phyloP scores from a whole-genome alignment of 2,888 invertebrate species.

The Caradrina clavipalpis region DNA sequence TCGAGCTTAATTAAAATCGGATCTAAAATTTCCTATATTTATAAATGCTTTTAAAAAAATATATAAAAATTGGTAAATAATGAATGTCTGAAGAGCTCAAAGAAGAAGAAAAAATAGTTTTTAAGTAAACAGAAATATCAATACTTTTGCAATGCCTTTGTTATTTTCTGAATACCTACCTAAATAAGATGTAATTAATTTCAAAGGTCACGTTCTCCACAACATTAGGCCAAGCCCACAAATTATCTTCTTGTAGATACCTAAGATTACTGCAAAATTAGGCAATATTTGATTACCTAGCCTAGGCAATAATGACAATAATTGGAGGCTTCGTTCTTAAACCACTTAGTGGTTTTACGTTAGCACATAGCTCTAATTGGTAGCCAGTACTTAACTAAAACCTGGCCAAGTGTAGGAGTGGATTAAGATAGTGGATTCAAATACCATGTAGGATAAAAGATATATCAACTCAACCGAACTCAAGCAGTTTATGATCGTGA shows the following conservation, averaged over 20 bases:
- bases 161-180: neutral
- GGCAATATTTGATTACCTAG: too few relatives aligned
- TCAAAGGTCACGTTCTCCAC: conserved; percentile 2
- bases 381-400: neutral
- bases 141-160: neutral
- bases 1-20: too few relatives aligned
- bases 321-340: conserved; percentile 14
- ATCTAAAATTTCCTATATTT: too few relatives aligned
- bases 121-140: neutral
- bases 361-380: neutral
- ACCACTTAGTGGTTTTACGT: neutral
- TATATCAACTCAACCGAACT: too few relatives aligned
- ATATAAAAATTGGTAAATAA: too few relatives aligned
- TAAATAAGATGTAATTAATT: neutral
- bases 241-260: conserved; percentile 17
- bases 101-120: too few relatives aligned
- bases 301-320: too few relatives aligned
- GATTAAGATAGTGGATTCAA: neutral
- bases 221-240: conserved; percentile 11
- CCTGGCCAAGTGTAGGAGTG: neutral
- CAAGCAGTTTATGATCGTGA: too few relatives aligned
- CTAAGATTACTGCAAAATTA: conserved; percentile 25
- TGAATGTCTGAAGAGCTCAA: too few relatives aligned
- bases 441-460: neutral
- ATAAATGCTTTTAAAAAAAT: too few relatives aligned